These are phyloP conservation scores for Noctua janthe DNA, from an alignment of 2,888 invertebrate genomes.

Conservation along the genomic window DNA sequence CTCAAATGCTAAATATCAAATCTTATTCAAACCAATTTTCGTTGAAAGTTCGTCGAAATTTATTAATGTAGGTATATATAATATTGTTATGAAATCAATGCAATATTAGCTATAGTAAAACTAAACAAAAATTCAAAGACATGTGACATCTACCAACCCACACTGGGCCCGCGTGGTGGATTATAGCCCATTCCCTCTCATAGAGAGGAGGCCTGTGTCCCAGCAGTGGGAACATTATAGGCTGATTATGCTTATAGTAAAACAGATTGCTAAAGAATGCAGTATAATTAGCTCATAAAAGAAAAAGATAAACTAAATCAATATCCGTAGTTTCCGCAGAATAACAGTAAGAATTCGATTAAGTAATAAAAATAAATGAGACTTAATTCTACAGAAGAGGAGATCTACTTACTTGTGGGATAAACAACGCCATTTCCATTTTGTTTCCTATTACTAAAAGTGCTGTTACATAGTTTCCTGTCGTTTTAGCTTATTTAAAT, in stretches of 20 bases:
- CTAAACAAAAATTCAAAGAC: too few species aligned
- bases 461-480: slow-evolving; percentile 2
- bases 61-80: background rate
- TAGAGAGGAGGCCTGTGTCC: too few species aligned
- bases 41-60: too few species aligned
- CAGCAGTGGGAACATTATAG: too few species aligned
- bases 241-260: background rate
- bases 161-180: too few species aligned
- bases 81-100: too few species aligned
- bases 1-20: too few species aligned
- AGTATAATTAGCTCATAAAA: slow-evolving; percentile 7
- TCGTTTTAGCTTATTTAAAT: background rate
- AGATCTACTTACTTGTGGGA: slow-evolving; percentile 16
- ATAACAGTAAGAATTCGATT: slow-evolving; percentile 31
- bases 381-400: slow-evolving; percentile 26
- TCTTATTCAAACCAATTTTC: too few species aligned
- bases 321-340: slow-evolving; percentile 24
- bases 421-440: slow-evolving; percentile 44
- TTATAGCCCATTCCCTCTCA: too few species aligned
- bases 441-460: slow-evolving; percentile 36
- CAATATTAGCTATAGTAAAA: too few species aligned
- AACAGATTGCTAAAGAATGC: background rate
- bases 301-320: slow-evolving; percentile 17
- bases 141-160: too few species aligned
- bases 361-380: slow-evolving; percentile 51